Evolutionary conservation across 2,888 invertebrate species (phyloP), one percentile per base, ranked within the genome.

Genomic region (Phania funesta): DNA sequence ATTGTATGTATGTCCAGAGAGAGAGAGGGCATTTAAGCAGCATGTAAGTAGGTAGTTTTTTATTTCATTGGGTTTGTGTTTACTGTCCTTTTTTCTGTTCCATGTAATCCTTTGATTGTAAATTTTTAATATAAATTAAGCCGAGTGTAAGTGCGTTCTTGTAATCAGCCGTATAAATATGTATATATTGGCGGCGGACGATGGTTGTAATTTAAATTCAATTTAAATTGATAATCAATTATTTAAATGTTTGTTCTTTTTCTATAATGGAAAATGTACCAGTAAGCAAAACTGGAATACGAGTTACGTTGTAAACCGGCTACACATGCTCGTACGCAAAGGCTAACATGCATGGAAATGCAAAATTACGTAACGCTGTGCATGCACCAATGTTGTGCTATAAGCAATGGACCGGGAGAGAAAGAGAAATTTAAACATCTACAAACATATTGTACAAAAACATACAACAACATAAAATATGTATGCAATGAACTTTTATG

Each of bases 141-240:
- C 18, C 20, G 35, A 41, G 48, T 65, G 64, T 50, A 65, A 56
- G 44, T 52, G 26, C 46, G 29, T 16, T 1, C 41, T 60, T 35
- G 29, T 52, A 50, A 64, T 56, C 13, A 46, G 26, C 41, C n/a
- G 68, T 48, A 80, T 50, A 44, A 74, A 54, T 62, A 56, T 18
- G 29, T 29, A 29, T 7, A 7, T 29, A 29, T 7, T 65, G 58
- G 52, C 70, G 64, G 78, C 68, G 64, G 68, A 54, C 74, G 82
- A 75, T 74, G 54, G 68, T 78, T 82, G 82, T 78, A 82, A 78
- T 82, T 82, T 74, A 75, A 82, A 75, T 82, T 82, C 78, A 82
- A 82, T 82, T 82, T 82, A 82, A 82, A 82, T 82, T 78, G 78
- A 82, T 82, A 82, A 82, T 82, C 82, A 82, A 82, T 82, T 82